Conservation (phyloP, 2,888 invertebrate genomes). For the Noctua comes region DNA sequence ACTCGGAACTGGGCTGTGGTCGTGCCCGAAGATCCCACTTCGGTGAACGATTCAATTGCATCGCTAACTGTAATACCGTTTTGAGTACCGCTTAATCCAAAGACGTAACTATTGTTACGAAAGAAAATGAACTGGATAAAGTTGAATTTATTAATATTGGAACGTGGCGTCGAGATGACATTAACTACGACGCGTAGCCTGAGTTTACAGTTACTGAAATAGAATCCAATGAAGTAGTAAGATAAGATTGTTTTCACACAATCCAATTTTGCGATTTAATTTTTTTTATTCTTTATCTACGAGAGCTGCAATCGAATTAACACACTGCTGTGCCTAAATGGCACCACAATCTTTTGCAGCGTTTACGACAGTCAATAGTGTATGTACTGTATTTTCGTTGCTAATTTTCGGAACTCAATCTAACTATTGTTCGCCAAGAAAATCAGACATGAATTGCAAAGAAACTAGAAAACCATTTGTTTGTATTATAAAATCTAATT, state of each 20-base stretch:
- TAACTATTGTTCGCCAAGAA: background rate
- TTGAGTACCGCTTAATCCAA: constrained; percentile 81
- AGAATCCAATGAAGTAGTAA: constrained; percentile 10
- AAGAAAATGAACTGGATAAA: constrained; percentile 68
- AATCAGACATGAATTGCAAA: background rate
- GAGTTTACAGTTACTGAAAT: constrained; percentile 34
- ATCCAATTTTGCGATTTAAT: background rate
- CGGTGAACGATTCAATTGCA: constrained; percentile 81
- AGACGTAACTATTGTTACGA: constrained; percentile 78
- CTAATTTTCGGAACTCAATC: background rate
- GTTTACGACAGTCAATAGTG: background rate
- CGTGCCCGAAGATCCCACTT: constrained; percentile 82
- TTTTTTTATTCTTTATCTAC: background rate
- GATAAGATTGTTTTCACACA: background rate
- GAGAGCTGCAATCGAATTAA: background rate
- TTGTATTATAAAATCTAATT: constrained; percentile 27
- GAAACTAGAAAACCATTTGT: background rate
- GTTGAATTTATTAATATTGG: constrained; percentile 59
- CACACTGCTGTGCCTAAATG: background rate
- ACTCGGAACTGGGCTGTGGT: constrained; percentile 85
- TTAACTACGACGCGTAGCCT: constrained; percentile 27
- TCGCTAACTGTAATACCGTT: constrained; percentile 83
- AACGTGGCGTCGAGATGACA: constrained; percentile 55
- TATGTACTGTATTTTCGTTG: background rate
- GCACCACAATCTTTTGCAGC: background rate